Evolutionary conservation across 2,113 vertebrate genomes (phyloP), one percentile per base, ranked within the genome.

Genomic region (Gracilinanus agilis): DNA sequence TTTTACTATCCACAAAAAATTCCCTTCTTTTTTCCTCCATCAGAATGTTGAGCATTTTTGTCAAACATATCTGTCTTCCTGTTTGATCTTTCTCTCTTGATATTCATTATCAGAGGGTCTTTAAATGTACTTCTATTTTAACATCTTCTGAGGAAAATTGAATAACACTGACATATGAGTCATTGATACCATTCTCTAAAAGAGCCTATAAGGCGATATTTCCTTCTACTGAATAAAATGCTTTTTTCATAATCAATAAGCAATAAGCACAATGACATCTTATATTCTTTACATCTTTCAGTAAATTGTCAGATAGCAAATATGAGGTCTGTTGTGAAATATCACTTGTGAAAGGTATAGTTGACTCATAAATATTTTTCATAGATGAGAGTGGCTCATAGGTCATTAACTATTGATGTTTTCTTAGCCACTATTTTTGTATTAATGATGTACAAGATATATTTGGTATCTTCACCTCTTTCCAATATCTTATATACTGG

Each of bases 211-310:
- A n/a, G 61, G 61, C 13, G 19, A n/a, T n/a, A 75, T 83, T 83
- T 40, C 40, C 67, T 83, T 83, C 67, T 23, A 83, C 16, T 83
- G 67, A 83, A 83, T 40, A 8, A 83, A 75, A 40, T 75, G 6
- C n/a, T 40, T 83, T 83, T n/a, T 83, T 83, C 67, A 83, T 83
- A 83, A 83, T 83, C 67, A 83, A 83, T n/a, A 75, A 75, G 34
- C 12, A 21, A 40, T 75, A 40, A 83, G 67, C 40, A 83, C n/a
- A 83, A 83, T 40, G n/a, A 10, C 19, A 83, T 9, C n/a, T 23
- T 83, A 40, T 40, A 83, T 83, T 40, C n/a, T 23, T n/a, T 83
- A n/a, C 19, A 83, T 83, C n/a, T 83, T 83, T 40, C n/a, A 40
- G 67, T 40, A 83, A 83, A 83, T 40, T 83, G n/a, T 75, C 61